Conservation (phyloP, 2,113 vertebrate genomes). For the Cygnus atratus region DNA sequence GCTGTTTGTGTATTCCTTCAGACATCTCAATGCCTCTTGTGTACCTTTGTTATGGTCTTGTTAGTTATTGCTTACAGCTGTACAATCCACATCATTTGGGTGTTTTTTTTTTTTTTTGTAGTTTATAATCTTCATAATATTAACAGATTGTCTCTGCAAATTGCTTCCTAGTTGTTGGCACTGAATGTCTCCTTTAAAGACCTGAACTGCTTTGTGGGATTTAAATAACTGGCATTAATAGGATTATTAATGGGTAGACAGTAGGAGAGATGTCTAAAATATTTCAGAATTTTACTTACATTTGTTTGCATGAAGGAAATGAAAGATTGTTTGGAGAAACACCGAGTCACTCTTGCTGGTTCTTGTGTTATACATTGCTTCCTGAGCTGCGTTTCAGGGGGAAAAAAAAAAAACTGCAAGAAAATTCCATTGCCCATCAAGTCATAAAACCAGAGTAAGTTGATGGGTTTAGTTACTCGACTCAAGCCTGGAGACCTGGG, state of each 20-base stretch:
- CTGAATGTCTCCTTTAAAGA: not conserved
- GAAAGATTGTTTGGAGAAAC: not conserved
- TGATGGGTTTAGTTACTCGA: not conserved
- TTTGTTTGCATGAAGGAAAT: not conserved
- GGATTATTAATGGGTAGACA: not conserved
- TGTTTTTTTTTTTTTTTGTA: not conserved
- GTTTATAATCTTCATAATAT: not conserved
- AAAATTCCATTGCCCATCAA: not conserved
- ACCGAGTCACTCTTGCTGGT: not conserved
- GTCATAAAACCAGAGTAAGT: not conserved
- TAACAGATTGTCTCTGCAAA: not conserved
- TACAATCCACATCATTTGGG: not conserved
- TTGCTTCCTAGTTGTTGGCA: not conserved
- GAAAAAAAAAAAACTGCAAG: not conserved
- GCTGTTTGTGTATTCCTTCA: not conserved
- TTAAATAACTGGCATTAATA: not conserved
- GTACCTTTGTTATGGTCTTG: not conserved
- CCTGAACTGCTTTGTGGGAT: not conserved
- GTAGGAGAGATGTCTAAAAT: not conserved
- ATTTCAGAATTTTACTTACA: not conserved
- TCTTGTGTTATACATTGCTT: not conserved
- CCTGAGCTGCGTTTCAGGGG: not conserved
- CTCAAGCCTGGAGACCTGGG: not conserved
- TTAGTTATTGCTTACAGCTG: not conserved
- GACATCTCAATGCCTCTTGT: not conserved